Evolutionary conservation across 2,888 invertebrate genomes (phyloP).

Genomic region (Patella caerulea): DNA sequence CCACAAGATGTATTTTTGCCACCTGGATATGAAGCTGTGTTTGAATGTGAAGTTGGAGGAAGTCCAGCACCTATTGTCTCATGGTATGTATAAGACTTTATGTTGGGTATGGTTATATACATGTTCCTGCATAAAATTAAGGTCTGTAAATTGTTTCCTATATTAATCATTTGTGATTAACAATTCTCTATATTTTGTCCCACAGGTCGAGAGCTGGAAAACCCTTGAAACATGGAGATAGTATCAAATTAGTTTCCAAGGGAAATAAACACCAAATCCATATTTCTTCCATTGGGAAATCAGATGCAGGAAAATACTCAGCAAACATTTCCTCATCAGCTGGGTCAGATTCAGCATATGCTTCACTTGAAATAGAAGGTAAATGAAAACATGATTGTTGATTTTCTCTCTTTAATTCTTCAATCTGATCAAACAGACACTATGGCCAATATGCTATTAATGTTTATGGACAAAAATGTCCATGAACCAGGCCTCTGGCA

Average conservation of each 20-base stretch:
- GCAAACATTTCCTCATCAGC: conserved; percentile 46
- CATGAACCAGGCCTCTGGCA: too few species aligned
- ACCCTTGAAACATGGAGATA: conserved; percentile 82
- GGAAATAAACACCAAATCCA: conserved; percentile 82
- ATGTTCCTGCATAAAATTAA: too few species aligned
- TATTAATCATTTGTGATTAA: not conserved
- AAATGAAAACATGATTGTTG: too few species aligned
- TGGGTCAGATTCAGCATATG: conserved; percentile 40
- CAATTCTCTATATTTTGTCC: not conserved
- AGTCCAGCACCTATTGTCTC: conserved; percentile 55
- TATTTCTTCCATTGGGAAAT: conserved; percentile 39
- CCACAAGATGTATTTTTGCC: conserved; percentile 55
- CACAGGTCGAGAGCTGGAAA: conserved; percentile 85
- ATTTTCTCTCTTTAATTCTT: too few species aligned
- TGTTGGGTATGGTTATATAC: too few species aligned
- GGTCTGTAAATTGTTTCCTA: not conserved
- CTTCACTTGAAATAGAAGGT: conserved; percentile 25
- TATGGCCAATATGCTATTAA: too few species aligned
- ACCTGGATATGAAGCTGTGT: conserved; percentile 56
- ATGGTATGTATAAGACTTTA: conserved; percentile 56
- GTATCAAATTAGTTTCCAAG: conserved; percentile 85
- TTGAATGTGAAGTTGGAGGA: conserved; percentile 59
- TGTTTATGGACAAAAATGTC: too few species aligned
- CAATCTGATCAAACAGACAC: too few species aligned
- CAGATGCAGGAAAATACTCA: conserved; percentile 53